A percentile compares a stretch with the other conserved stretches of the same genome.
phyloP scores from a whole-genome alignment of 2,888 invertebrate species.

The Mythimna albipuncta region DNA sequence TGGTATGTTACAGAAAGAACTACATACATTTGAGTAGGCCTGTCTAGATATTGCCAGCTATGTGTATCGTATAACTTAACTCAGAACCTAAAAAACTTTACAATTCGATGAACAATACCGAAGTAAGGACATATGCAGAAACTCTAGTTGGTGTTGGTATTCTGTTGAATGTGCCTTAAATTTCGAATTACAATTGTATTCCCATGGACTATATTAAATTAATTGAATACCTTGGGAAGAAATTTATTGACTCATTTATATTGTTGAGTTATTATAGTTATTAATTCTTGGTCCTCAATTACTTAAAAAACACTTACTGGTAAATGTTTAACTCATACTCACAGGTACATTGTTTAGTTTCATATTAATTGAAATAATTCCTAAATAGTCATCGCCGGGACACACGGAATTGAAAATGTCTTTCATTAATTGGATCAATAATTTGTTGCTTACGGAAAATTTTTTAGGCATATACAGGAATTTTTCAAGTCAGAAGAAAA shows the following conservation, averaged over 20 bases:
- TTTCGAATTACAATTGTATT: too few species aligned
- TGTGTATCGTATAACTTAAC: too few species aligned
- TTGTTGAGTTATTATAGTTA: not conserved
- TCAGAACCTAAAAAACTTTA: too few species aligned
- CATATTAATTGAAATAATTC: not conserved
- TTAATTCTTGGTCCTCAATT: not conserved
- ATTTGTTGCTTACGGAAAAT: slow-evolving; percentile 17
- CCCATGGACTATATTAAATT: too few species aligned
- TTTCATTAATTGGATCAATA: not conserved
- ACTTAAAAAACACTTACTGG: not conserved
- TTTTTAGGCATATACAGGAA: slow-evolving; percentile 28
- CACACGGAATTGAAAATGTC: slow-evolving; percentile 9
- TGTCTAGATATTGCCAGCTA: too few species aligned
- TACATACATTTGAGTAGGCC: too few species aligned
- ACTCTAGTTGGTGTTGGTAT: too few species aligned
- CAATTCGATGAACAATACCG: too few species aligned
- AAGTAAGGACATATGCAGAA: too few species aligned
- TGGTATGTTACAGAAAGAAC: too few species aligned
- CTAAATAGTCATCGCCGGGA: not conserved
- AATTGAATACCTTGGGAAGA: not conserved
- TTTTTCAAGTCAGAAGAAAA: slow-evolving; percentile 11
- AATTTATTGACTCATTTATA: not conserved
- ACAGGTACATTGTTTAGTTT: not conserved
- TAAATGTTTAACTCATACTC: not conserved
- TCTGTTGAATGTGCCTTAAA: too few species aligned